Evolutionary conservation across 2,888 invertebrate species (phyloP).

Genomic region (Oxyteleia sp.): DNA sequence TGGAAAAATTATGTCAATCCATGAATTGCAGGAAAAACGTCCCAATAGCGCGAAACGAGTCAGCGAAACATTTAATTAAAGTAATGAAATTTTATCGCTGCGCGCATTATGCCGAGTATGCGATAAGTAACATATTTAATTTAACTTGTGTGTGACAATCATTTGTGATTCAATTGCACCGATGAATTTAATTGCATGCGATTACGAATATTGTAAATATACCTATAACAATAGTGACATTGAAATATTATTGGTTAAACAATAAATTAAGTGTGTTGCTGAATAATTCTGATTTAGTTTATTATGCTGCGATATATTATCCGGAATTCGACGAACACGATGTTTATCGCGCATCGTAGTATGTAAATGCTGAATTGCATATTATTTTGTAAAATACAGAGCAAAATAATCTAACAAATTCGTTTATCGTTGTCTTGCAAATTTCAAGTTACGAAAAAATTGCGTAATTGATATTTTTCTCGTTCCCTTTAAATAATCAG

Average conservation of each 20-base stretch:
- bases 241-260: constrained; percentile 28
- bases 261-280: constrained; percentile 13
- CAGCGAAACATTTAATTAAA: too few species aligned
- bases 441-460: not conserved
- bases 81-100: too few species aligned
- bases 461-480: constrained; percentile 7
- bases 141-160: constrained; percentile 14
- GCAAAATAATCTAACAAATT: not conserved
- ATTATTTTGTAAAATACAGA: constrained; percentile 8
- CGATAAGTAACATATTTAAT: constrained; percentile 7
- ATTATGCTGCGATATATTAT: constrained; percentile 20
- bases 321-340: constrained; percentile 1
- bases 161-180: constrained; percentile 17
- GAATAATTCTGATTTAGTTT: constrained; percentile 33
- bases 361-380: constrained; percentile 27
- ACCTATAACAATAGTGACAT: constrained; percentile 15
- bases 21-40: too few species aligned
- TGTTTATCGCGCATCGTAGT: constrained; percentile 13
- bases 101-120: too few species aligned
- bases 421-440: constrained; percentile 10
- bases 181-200: constrained; percentile 11
- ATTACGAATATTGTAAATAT: constrained; percentile 20
- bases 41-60: too few species aligned
- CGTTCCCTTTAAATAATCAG: not conserved
- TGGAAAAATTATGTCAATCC: too few species aligned